A percentile compares a stretch with the other conserved stretches of the same genome.
Evolutionary conservation across 1,140 invertebrate species (phyloP).

Genomic region (Oscheius sp.): DNA sequence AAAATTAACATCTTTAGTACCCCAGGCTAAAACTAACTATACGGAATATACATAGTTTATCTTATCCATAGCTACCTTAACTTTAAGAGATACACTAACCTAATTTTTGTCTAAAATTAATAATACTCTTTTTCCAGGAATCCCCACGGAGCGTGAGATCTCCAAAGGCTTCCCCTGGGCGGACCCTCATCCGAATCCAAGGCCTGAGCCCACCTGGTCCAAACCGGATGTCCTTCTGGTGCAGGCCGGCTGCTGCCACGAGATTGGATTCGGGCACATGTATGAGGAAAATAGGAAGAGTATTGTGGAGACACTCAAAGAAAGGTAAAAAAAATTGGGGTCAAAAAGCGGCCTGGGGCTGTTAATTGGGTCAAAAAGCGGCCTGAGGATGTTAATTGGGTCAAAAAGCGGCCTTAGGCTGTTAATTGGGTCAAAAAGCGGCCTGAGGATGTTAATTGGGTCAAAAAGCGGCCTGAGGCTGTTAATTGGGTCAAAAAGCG

Average conservation of each 20-base stretch:
- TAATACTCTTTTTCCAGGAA: neutral
- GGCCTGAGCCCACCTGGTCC: slow-evolving; percentile 15
- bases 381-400: too few species aligned
- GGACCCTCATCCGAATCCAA: neutral
- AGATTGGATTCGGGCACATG: slow-evolving; percentile 48
- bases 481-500: too few species aligned
- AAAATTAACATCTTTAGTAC: too few species aligned
- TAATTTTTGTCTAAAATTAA: neutral
- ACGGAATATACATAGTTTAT: too few species aligned
- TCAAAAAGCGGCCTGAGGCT: too few species aligned
- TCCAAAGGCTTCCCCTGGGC: slow-evolving; percentile 35
- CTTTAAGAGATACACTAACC: neutral
- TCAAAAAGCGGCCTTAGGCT: too few species aligned
- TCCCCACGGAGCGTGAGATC: slow-evolving; percentile 1
- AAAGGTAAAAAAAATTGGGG: slow-evolving; percentile 16
- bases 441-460: too few species aligned
- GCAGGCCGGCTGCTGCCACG: slow-evolving; percentile 58
- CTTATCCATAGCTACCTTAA: too few species aligned
- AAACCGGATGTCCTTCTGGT: slow-evolving; percentile 50
- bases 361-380: too few species aligned
- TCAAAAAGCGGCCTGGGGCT: neutral
- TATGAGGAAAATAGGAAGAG: slow-evolving; percentile 54
- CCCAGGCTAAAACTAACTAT: too few species aligned
- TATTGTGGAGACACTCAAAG: slow-evolving; percentile 42
- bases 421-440: too few species aligned